phyloP scores from a whole-genome alignment of 2,113 vertebrate genomes.

The Panthera leo region DNA sequence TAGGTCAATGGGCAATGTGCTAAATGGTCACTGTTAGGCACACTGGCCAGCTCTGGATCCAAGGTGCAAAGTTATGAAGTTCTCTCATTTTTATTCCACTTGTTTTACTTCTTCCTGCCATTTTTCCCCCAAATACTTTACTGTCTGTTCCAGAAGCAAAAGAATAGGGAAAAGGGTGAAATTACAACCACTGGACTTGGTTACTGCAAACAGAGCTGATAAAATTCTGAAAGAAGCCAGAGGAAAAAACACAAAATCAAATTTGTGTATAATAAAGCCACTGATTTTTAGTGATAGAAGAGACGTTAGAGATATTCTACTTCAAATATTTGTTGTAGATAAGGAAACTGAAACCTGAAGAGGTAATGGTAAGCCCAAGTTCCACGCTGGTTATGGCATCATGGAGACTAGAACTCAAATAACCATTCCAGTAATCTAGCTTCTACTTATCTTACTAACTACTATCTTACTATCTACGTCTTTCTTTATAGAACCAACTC shows the following conservation, averaged over 20 bases:
- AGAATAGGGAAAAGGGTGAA: not conserved
- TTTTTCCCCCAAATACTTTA: not conserved
- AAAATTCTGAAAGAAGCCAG: slow-evolving; percentile 2
- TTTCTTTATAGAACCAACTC: not conserved
- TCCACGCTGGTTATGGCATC: not conserved
- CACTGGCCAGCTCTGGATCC: not conserved
- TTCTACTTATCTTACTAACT: not conserved
- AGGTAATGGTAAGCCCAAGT: not conserved
- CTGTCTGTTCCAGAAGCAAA: slow-evolving; percentile 7
- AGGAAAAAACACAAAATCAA: slow-evolving; percentile 3
- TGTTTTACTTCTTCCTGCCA: not conserved
- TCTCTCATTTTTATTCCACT: not conserved
- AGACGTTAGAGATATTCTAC: not conserved
- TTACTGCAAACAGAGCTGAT: not conserved
- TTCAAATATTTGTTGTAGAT: not conserved
- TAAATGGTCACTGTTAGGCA: not conserved
- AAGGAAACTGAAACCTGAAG: not conserved
- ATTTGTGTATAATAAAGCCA: not conserved
- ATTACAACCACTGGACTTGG: not conserved
- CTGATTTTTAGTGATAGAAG: not conserved
- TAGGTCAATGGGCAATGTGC: not conserved
- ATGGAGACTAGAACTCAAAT: not conserved
- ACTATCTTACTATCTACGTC: not conserved
- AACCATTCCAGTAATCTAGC: not conserved
- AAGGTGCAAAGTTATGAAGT: not conserved